Evolutionary conservation across 2,797 vertebrate species (phyloP), one percentile per base, ranked within the genome.

Genomic region (Brachymystax lenok): DNA sequence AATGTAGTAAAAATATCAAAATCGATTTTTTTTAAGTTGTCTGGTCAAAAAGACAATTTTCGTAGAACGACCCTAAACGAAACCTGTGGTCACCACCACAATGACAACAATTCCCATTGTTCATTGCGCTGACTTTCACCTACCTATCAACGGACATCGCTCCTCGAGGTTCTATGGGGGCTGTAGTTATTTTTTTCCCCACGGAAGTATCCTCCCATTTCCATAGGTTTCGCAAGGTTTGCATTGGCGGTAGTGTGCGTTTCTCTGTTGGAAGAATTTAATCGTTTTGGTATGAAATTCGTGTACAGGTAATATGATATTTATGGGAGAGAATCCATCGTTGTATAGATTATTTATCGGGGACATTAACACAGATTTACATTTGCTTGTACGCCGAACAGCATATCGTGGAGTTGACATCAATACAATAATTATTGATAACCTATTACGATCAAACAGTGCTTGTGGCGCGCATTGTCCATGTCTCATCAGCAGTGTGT

Each of bases 271-370:
- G 21, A 63, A 24, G 59, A 27, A 63, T 63, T 63, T 81, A 87
- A 78, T 80, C 81, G 79, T 88, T 91, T 82, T 84, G 94, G 90
- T 85, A 94, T 95, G 94, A 93, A 92, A 91, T 93, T 92, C 87
- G 87, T 89, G 75, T 92, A 85, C 92, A 94, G 94, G 95, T 95
- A 95, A 93, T 79, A 70, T 30, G 71, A 71, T 35, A 68, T 30
- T 68, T 33, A 6, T 16, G 66, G 27, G 27, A 68, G 17, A 10
- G 5, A 33, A 33, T 17, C 66, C 6, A 33, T 68, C 3, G 5
- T 16, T 3, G 5, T 33, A 30, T 68, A 35, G 28, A 30, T 33
- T 17, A 30, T 68, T 19, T 68, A 17, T 33, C 66, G 66, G 14
- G 28, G 16, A 68, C 28, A 33, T 56, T 21, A 63, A 16, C 28